Evolutionary conservation across 2,113 vertebrate species (phyloP).

Genomic region (Phalacrocorax pelagicus): DNA sequence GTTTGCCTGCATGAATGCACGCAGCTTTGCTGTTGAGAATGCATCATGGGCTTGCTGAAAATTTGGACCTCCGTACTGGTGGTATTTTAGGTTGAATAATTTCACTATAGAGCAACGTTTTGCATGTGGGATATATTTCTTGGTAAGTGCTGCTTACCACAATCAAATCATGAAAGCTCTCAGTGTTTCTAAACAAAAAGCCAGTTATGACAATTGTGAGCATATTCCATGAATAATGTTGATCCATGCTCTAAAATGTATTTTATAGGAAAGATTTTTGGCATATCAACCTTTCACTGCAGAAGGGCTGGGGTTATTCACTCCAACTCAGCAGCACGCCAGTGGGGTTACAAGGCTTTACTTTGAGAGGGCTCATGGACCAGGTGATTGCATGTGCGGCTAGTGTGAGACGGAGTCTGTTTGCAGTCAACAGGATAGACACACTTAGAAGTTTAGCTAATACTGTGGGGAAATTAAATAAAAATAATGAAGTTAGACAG

Average conservation of each 20-base stretch:
- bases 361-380: neutral
- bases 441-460: neutral
- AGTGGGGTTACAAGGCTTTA: neutral
- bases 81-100: neutral
- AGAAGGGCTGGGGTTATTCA: neutral
- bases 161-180: neutral
- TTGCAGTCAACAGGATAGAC: neutral
- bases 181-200: neutral
- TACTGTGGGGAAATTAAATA: neutral
- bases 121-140: neutral
- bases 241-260: neutral
- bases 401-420: neutral
- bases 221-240: neutral
- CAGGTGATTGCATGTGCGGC: neutral
- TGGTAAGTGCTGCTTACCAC: neutral
- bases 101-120: neutral
- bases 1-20: fast-evolving
- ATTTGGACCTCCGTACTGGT: neutral
- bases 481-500: neutral
- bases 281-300: neutral
- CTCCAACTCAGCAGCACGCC: neutral
- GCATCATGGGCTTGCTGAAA: neutral
- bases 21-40: neutral
- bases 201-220: neutral
- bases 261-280: neutral